phyloP scores from a whole-genome alignment of 2,113 vertebrate species.

The Oxyruncus cristatus region DNA sequence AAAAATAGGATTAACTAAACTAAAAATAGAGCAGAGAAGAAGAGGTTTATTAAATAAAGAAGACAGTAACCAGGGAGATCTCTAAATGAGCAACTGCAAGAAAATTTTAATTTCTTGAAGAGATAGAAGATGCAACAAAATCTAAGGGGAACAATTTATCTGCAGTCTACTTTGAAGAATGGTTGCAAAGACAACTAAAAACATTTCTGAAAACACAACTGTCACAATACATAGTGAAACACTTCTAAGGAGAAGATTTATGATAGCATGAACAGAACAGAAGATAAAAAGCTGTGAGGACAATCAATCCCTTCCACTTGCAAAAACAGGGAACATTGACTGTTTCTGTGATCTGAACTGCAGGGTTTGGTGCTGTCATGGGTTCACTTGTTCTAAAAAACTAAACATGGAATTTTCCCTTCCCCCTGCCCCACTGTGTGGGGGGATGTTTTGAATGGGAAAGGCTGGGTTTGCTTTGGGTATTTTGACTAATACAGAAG shows the following conservation, averaged over 20 bases:
- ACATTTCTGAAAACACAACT: not conserved
- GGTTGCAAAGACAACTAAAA: not conserved
- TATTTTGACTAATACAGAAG: too few relatives aligned
- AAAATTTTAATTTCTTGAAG: not conserved
- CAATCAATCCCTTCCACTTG: not conserved
- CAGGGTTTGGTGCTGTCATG: not conserved
- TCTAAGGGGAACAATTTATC: not conserved
- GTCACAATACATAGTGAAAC: not conserved
- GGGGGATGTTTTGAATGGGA: too few relatives aligned
- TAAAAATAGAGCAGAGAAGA: not conserved
- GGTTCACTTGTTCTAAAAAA: too few relatives aligned
- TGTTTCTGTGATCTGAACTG: not conserved
- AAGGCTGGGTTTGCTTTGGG: too few relatives aligned
- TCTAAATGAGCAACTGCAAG: not conserved
- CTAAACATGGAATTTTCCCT: too few relatives aligned
- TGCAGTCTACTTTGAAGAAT: not conserved
- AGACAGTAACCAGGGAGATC: not conserved
- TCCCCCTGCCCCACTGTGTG: too few relatives aligned
- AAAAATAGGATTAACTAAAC: not conserved
- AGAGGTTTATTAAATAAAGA: not conserved
- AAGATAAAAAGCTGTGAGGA: not conserved
- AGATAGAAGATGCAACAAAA: not conserved
- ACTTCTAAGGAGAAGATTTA: not conserved
- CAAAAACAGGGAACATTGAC: fast-evolving
- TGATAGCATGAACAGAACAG: not conserved